phyloP scores from a whole-genome alignment of 2,888 invertebrate species.

The Neoascia interrupta region DNA sequence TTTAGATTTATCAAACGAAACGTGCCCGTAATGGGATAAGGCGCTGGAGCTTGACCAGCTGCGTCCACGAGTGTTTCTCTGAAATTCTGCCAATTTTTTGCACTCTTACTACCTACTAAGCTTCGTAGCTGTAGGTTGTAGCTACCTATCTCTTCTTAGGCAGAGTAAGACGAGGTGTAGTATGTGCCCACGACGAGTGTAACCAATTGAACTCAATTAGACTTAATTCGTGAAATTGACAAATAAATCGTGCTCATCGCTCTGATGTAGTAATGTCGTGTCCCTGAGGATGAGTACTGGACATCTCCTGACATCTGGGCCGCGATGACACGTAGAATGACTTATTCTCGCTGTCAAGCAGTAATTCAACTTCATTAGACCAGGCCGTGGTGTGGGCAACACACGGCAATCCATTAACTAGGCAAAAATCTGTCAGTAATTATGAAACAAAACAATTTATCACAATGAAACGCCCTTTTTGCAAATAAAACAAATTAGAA shows the following conservation, averaged over 20 bases:
- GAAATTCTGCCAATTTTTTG: slow-evolving; percentile 17
- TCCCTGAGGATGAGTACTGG: no score
- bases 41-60: no score
- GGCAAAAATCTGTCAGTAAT: slow-evolving; percentile 8
- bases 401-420: background rate
- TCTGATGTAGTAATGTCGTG: no score
- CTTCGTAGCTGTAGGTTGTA: no score
- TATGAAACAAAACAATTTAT: slow-evolving; percentile 41
- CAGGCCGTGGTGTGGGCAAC: no score
- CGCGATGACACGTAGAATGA: no score
- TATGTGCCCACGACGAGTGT: slow-evolving; percentile 22
- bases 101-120: slow-evolving; percentile 9
- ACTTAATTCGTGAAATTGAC: slow-evolving; percentile 60
- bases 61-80: slow-evolving; percentile 27
- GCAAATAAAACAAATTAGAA: slow-evolving; percentile 32
- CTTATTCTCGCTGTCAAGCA: no score
- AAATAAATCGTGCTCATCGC: slow-evolving; percentile 41
- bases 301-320: no score
- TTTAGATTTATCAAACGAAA: slow-evolving; percentile 33
- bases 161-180: background rate
- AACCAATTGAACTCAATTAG: slow-evolving; percentile 65
- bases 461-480: slow-evolving; percentile 58
- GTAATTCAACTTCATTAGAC: no score
- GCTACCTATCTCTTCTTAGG: background rate
- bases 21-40: no score